Evolutionary conservation across 2,888 invertebrate species (phyloP).

Genomic region (Agrilus cyanescens): DNA sequence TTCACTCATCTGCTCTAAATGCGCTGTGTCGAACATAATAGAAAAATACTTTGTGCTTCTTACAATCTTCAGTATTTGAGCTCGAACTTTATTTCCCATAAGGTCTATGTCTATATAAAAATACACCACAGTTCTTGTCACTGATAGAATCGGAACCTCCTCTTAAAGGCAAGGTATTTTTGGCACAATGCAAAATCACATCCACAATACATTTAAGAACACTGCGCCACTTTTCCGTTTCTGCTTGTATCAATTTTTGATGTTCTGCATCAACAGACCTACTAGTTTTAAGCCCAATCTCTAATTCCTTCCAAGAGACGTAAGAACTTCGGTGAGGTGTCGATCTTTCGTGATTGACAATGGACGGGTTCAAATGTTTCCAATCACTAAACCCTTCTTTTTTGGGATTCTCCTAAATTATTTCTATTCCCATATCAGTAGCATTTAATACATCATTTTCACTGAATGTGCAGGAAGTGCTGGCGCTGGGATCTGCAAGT

Average conservation of each 20-base stretch:
- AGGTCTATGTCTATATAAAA: neutral
- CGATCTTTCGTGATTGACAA: constrained; percentile 4
- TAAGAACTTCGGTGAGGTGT: neutral
- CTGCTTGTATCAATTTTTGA: neutral
- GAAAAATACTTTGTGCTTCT: constrained; percentile 8
- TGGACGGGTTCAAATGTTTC: constrained; percentile 3
- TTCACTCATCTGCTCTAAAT: constrained; percentile 15
- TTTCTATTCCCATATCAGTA: no score
- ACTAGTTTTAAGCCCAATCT: constrained; percentile 1
- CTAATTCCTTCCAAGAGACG: neutral
- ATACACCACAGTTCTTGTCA: neutral
- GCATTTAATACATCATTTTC: no score
- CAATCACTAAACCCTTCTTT: constrained; percentile 3
- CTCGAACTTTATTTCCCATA: constrained; percentile 7
- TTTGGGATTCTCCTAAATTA: no score
- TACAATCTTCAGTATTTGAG: constrained; percentile 3
- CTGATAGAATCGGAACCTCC: constrained; percentile 1
- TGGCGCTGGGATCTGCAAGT: no score
- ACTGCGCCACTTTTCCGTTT: constrained; percentile 1
- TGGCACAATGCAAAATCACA: constrained; percentile 3
- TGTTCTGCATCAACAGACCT: neutral
- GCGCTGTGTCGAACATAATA: constrained; percentile 8
- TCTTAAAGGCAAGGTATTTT: constrained; percentile 4
- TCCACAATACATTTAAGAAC: neutral
- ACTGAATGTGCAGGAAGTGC: no score